Evolutionary conservation across 1,140 invertebrate species (phyloP).

Genomic region (Drosophila malerkotliana): DNA sequence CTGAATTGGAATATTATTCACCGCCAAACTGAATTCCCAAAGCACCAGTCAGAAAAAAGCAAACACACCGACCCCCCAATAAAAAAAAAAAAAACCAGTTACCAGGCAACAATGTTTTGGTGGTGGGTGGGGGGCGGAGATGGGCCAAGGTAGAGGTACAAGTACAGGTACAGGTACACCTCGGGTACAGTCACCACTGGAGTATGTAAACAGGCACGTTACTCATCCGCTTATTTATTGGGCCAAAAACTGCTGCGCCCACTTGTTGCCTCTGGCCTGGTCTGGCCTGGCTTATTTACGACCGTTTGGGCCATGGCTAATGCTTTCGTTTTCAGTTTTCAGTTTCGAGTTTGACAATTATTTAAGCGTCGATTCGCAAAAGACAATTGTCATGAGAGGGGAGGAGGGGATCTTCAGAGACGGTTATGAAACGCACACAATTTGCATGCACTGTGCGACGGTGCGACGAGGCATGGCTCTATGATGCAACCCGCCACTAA

Average conservation of each 20-base stretch:
- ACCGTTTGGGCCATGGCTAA: slow-evolving; percentile 22
- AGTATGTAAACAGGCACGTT: slow-evolving; percentile 34
- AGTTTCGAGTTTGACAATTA: slow-evolving; percentile 24
- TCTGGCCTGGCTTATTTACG: slow-evolving; percentile 17
- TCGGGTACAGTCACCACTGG: slow-evolving; percentile 32
- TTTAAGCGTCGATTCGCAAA: too few relatives aligned
- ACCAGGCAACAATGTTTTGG: slow-evolving; percentile 19
- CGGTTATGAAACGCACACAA: slow-evolving; percentile 50
- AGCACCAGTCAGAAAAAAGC: slow-evolving; percentile 15
- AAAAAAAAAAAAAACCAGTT: slow-evolving; percentile 29
- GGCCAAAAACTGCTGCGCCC: slow-evolving; percentile 46
- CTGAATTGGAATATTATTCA: slow-evolving; percentile 25
- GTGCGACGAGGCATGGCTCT: slow-evolving; percentile 31
- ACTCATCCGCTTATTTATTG: slow-evolving; percentile 39
- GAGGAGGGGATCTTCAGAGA: neutral
- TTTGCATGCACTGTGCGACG: slow-evolving; percentile 50
- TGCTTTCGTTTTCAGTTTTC: slow-evolving; percentile 39
- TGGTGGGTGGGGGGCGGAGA: neutral
- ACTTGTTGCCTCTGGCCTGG: slow-evolving; percentile 21
- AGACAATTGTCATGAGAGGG: slow-evolving; percentile 11
- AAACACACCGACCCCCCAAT: slow-evolving; percentile 13
- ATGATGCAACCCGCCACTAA: slow-evolving; percentile 52
- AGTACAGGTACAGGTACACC: neutral
- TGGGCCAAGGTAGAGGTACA: slow-evolving; percentile 14
- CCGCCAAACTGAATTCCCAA: slow-evolving; percentile 26